Base-by-base conservation (phyloP, 2,113 vertebrate genomes). In the Cathartes aura region DNA sequence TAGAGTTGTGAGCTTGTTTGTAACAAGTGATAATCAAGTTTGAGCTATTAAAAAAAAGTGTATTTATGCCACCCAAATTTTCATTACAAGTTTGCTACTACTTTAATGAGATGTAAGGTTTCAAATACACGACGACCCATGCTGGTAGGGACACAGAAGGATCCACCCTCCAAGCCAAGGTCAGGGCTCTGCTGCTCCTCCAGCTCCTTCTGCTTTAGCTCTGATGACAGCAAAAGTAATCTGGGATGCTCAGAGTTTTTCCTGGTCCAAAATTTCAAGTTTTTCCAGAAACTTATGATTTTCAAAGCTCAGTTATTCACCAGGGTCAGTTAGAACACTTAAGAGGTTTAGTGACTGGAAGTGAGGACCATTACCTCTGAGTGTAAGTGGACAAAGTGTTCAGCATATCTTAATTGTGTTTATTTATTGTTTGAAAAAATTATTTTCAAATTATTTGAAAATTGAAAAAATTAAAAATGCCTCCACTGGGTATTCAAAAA, bases 21-120 rank as follows among this genome's bases (percentile, higher is more conserved):
- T 89, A 91, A 80, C 73, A 76, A 95, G 78, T 53, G 87, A 82
- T 84, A 91, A 95, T 94, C 30, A 47, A 87, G 40, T 87, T 73
- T 48, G 70, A 94, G 84, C 81, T 84, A 73, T 64, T 34, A 75
- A 93, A 93, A 60, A 47, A 47, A 68, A 48, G 20, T 24, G 9
- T 12, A 19, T 87, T 79, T 82, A 68, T 84, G 47, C 42, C 60
- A 87, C 48, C 6, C 72, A 71, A 59, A 30, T 89, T 87, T 84
- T 81, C 70, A 85, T 53, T 43, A 42, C 1, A 38, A 71, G 34
- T 68, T 82, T 87, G 32, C 15, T 66, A 3, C 34, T 82, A 43
- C 30, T 82, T 92, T 71, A 89, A 66, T 21, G 55, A 75, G 53
- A 38, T 12, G 12, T 52, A 75, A 90, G 32, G 21, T 64, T 89